Conservation (phyloP, 2,113 vertebrate species). For the Scomber colias region DNA sequence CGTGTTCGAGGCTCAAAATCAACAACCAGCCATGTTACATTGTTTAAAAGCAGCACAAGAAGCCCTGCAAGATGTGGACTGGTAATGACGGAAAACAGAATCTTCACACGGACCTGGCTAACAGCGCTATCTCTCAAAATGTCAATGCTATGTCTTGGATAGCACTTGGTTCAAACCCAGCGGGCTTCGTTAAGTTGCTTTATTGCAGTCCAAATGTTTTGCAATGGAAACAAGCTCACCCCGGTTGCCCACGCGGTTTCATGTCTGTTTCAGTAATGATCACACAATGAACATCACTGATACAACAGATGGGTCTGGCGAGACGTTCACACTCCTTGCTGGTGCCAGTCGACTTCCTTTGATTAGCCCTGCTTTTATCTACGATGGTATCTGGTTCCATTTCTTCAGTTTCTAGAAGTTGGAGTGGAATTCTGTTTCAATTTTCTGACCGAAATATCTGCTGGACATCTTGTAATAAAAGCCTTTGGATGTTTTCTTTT, state of each 20-base stretch:
- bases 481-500: background rate
- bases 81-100: background rate
- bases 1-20: background rate
- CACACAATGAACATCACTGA: constrained; percentile 61
- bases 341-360: constrained; percentile 56
- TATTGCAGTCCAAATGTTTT: constrained; percentile 54
- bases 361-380: constrained; percentile 49
- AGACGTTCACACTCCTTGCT: constrained; percentile 37
- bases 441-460: background rate
- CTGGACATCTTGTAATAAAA: background rate
- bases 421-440: background rate
- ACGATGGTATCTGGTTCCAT: constrained; percentile 3
- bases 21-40: background rate
- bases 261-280: constrained; percentile 56
- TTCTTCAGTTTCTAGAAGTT: constrained; percentile 23
- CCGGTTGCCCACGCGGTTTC: constrained; percentile 24
- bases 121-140: constrained; percentile 8
- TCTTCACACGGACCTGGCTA: background rate
- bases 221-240: constrained; percentile 23
- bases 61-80: background rate
- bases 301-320: constrained; percentile 63
- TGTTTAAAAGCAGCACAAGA: background rate
- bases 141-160: constrained; percentile 10
- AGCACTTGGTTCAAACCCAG: constrained; percentile 40
- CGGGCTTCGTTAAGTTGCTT: constrained; percentile 38